Conservation (phyloP, 1,140 invertebrate genomes). For the Hypothenemus hampei region DNA sequence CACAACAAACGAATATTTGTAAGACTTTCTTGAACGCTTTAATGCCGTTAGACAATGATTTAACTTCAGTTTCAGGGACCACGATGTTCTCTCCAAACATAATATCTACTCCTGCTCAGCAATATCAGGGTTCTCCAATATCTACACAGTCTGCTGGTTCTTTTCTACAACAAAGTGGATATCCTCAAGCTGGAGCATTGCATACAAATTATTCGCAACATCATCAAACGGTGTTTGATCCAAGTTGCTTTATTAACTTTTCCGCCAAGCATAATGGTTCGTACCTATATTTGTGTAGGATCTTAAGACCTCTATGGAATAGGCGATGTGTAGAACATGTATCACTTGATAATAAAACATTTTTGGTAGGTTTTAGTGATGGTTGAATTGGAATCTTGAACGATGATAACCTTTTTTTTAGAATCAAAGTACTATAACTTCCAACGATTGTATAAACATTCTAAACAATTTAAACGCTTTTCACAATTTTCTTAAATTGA, state of each 20-base stretch:
- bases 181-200: not conserved
- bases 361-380: constrained; percentile 50
- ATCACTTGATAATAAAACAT: constrained; percentile 52
- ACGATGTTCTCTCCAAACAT: constrained; percentile 39
- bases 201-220: no score
- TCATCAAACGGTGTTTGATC: constrained; percentile 24
- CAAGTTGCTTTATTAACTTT: constrained; percentile 49
- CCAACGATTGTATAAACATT: constrained; percentile 55
- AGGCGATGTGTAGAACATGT: constrained; percentile 64
- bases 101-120: constrained; percentile 38
- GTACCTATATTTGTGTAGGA: constrained; percentile 83
- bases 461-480: constrained; percentile 58
- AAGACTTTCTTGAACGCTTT: constrained; percentile 16
- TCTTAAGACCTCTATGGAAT: constrained; percentile 79
- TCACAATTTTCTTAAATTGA: constrained; percentile 60
- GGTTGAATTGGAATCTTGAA: not conserved
- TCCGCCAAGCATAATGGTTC: constrained; percentile 90
- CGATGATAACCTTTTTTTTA: constrained; percentile 20
- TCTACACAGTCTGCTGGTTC: constrained; percentile 1
- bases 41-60: not conserved
- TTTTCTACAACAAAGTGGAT: constrained; percentile 31
- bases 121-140: constrained; percentile 23
- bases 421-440: constrained; percentile 49
- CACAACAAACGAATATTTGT: constrained; percentile 34
- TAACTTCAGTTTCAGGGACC: constrained; percentile 31